phyloP scores from a whole-genome alignment of 2,888 invertebrate genomes.

The Electrophaes corylata region DNA sequence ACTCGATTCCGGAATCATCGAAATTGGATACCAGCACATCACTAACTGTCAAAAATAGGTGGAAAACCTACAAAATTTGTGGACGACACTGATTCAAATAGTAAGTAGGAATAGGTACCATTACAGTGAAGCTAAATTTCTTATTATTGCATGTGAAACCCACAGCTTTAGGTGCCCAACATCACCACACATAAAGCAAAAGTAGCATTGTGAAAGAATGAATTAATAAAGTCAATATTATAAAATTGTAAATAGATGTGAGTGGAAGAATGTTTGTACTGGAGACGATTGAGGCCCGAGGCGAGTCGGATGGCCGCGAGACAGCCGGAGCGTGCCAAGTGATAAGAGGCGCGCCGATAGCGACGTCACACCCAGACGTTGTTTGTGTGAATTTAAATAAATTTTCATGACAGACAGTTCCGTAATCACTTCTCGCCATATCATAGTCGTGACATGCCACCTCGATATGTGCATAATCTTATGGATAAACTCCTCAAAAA shows the following conservation, averaged over 20 bases:
- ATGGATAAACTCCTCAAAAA: constrained; percentile 47
- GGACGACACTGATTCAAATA: constrained; percentile 81
- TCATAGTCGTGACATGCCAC: constrained; percentile 73
- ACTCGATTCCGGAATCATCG: constrained; percentile 67
- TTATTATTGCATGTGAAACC: too few relatives aligned
- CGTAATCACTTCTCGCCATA: constrained; percentile 81
- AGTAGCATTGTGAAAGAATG: constrained; percentile 24
- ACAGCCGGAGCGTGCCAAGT: constrained; percentile 83
- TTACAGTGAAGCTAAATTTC: constrained; percentile 33
- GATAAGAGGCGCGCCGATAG: constrained; percentile 84
- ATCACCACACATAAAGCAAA: constrained; percentile 3
- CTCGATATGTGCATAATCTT: constrained; percentile 57
- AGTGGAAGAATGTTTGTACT: constrained; percentile 67
- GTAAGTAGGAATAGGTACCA: too few relatives aligned
- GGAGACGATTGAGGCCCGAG: constrained; percentile 67
- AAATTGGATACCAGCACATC: constrained; percentile 66
- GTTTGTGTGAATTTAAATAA: constrained; percentile 85
- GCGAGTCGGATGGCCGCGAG: constrained; percentile 72
- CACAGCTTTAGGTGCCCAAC: constrained; percentile 3
- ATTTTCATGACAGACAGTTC: constrained; percentile 84
- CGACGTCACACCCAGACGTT: constrained; percentile 84
- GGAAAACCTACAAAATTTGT: constrained; percentile 76
- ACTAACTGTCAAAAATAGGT: constrained; percentile 75
- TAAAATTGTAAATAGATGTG: constrained; percentile 50
- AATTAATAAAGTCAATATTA: constrained; percentile 9